Evolutionary conservation across 2,888 invertebrate species (phyloP), one percentile per base, ranked within the genome.

Genomic region (Drosophila greeni): DNA sequence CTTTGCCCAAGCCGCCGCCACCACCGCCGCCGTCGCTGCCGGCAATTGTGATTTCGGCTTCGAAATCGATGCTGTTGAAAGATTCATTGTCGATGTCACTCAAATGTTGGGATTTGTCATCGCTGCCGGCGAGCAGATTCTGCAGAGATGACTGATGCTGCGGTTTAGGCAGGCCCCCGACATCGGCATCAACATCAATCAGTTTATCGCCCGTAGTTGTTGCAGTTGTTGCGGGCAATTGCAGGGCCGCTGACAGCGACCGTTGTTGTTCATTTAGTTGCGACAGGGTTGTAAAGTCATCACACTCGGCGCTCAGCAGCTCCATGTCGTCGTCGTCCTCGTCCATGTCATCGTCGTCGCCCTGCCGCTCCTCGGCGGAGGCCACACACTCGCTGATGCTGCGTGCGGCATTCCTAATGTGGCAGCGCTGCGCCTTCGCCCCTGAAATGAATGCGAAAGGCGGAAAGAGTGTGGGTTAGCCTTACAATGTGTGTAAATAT

Each of bases 71-170:
- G 82, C 89, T 89, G 79, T 88, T 89, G 83, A 89, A 87, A 68
- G 89, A 89, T 86, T 89, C 89, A 85, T 89, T 87, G 84, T 89
- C 89, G 73, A 87, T 86, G 85, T 88, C 89, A 85, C 88, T 89
- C 82, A 88, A 85, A 81, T 87, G 83, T 76, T 86, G 87, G 80
- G 87, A 88, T 84, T 88, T 88, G 80, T 89, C 89, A 80, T 88
- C 88, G 79, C 81, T 76, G 77, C 81, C 79, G 57, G 79, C 72
- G 60, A 85, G 84, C 74, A 85, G 78, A 85, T 85, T 84, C 75
- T 85, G 85, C 79, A 83, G 60, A 72, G 78, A 76, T 26, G 74
- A 72, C 70, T 82, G 75, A 72, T 76, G 74, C 68, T 75, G 70
- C 55, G 66, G 73, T 56, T 76, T 82, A 67, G 77, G 31, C 65